Conservation (phyloP, 1,140 invertebrate genomes). For the Drosophila miranda region DNA sequence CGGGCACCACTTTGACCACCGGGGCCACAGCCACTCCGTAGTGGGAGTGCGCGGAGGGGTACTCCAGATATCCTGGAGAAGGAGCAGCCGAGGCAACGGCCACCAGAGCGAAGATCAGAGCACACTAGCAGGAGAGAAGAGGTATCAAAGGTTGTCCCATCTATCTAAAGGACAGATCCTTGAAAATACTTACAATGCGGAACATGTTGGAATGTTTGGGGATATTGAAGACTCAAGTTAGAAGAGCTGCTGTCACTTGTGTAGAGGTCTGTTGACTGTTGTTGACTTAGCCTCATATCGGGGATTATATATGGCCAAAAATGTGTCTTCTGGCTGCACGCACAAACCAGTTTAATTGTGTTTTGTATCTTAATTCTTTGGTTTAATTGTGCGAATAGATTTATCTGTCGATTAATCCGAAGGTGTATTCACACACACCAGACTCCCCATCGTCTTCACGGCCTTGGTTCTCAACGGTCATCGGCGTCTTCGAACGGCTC, state of each 20-base stretch:
- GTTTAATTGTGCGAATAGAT: slow-evolving; percentile 42
- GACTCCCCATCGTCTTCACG: slow-evolving; percentile 15
- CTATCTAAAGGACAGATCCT: neutral
- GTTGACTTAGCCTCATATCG: slow-evolving; percentile 7
- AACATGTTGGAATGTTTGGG: slow-evolving; percentile 31
- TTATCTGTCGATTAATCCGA: slow-evolving; percentile 23
- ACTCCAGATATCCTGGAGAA: slow-evolving; percentile 37
- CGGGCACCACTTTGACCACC: slow-evolving; percentile 36
- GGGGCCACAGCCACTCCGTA: slow-evolving; percentile 31
- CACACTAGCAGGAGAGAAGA: slow-evolving; percentile 7
- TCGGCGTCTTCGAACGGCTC: slow-evolving; percentile 1
- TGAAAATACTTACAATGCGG: slow-evolving; percentile 36
- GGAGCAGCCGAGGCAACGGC: slow-evolving; percentile 38
- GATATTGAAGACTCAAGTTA: neutral
- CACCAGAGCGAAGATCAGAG: slow-evolving; percentile 32
- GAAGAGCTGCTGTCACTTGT: slow-evolving; percentile 8
- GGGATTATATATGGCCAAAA: slow-evolving; percentile 14
- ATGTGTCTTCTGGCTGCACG: slow-evolving; percentile 1
- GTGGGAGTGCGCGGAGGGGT: slow-evolving; percentile 1
- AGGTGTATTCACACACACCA: slow-evolving; percentile 17
- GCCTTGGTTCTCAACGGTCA: slow-evolving; percentile 38
- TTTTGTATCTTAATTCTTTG: slow-evolving; percentile 25
- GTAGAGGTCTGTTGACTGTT: slow-evolving; percentile 24
- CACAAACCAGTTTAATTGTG: slow-evolving; percentile 28
- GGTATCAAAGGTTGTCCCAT: too few species aligned